Percentiles rank a stretch among this genome's conserved stretches.
Conservation (phyloP, 2,113 vertebrate species). For the Carlito syrichta region DNA sequence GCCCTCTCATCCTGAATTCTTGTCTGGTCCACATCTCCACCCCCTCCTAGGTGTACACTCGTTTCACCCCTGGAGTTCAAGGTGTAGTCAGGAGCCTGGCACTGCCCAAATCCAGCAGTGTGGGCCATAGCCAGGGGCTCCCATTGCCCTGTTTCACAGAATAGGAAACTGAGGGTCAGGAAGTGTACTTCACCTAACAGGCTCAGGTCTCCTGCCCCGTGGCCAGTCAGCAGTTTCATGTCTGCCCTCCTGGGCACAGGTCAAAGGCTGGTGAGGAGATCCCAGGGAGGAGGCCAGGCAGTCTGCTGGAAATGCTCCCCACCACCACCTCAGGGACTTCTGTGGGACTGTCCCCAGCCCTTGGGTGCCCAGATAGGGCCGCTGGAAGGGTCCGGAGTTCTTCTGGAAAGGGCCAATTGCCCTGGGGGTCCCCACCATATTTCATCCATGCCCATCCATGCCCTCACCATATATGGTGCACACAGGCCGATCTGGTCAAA, state of each 20-base stretch:
- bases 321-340: background rate
- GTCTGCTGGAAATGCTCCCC: background rate
- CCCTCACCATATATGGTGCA: background rate
- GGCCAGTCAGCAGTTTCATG: background rate
- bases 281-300: no score
- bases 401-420: background rate
- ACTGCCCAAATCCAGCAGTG: no score
- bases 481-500: background rate
- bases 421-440: no score
- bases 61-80: fast-evolving
- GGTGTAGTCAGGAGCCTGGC: background rate
- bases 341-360: background rate
- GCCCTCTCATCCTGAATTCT: background rate
- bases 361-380: background rate
- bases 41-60: background rate
- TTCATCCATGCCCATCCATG: no score
- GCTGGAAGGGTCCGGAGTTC: background rate
- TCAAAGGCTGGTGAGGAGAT: background rate
- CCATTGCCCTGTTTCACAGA: background rate
- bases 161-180: background rate
- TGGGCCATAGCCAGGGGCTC: background rate
- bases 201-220: background rate
- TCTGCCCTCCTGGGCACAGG: no score
- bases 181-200: background rate
- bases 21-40: background rate